These are phyloP conservation scores for Rhinichthys klamathensis DNA, from an alignment of 2,113 vertebrate genomes.

Conservation along the genomic window DNA sequence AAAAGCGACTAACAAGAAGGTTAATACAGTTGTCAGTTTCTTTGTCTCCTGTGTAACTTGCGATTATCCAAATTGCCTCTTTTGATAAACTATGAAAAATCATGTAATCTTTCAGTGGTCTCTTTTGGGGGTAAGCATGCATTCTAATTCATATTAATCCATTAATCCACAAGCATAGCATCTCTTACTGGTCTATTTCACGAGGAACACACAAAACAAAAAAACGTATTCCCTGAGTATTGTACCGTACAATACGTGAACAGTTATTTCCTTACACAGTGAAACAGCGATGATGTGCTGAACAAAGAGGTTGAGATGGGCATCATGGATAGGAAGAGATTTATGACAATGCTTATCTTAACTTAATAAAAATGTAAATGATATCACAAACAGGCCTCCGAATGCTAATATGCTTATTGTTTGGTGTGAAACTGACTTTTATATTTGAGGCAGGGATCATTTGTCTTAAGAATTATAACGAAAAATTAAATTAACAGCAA, in stretches of 20 bases:
- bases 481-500: not conserved
- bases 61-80: constrained; percentile 9
- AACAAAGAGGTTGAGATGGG: constrained; percentile 15
- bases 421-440: constrained; percentile 4
- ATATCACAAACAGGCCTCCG: not conserved
- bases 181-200: constrained; percentile 1
- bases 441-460: not conserved
- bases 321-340: constrained; percentile 32
- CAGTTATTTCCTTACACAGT: constrained; percentile 1
- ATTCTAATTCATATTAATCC: constrained; percentile 14
- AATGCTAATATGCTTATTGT: constrained; percentile 3
- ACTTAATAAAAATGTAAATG: constrained; percentile 27
- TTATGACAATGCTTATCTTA: constrained; percentile 24
- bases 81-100: not conserved
- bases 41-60: constrained; percentile 1
- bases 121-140: not conserved
- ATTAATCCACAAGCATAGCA: not conserved
- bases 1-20: not conserved
- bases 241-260: not conserved
- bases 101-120: constrained; percentile 19
- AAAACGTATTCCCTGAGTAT: not conserved
- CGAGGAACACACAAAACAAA: not conserved
- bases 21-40: not conserved
- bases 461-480: not conserved
- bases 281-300: constrained; percentile 8